Base-by-base conservation (phyloP, 2,113 vertebrate species). In the Gasterosteus nipponicus region DNA sequence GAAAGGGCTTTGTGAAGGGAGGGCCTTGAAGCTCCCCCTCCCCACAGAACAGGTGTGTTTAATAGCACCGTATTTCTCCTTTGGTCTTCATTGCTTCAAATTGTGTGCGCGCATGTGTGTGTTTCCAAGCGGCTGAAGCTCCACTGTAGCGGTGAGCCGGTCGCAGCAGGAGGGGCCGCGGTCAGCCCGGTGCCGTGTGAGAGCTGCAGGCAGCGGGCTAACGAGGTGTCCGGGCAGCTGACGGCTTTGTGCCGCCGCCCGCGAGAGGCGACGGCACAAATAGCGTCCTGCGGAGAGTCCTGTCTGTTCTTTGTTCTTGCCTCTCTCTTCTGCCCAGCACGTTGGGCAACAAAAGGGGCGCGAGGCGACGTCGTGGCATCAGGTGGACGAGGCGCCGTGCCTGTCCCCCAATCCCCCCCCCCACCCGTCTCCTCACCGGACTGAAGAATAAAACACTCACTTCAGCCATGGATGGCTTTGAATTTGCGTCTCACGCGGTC, bases 181-280 rank as follows among this genome's bases (percentile, higher is more conserved):
- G 87, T 91, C 87, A 80, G 81, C 80, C 88, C 71, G 41, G 84
- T 84, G 89, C 85, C 87, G 84, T 78, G 89, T 66, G 87, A 83
- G 83, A 89, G 69, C 89, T 78, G 87, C 84, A 39, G 91, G 92
- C 89, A 89, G 88, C 18, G 29, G 83, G 64, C 89, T 93, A 93
- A 93, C 90, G 91, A 93, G 92, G 90, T 89, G 88, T 91, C 88
- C 81, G 29, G 81, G 86, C 93, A 92, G 92, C 89, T 92, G 93
- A 92, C 56, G 83, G 92, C 89, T 91, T 93, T 93, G 91, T 92
- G 81, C 86, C 42, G 79, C 81, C 38, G 77, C 80, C 77, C 73
- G 73, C 57, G 83, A 88, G 86, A 15, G 73, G 73, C 35, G 67
- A 83, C 75, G 86, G 83, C 90, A 90, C 89, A 90, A 89, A 88